Evolutionary conservation across 2,888 invertebrate species (phyloP), one percentile per base, ranked within the genome.

Genomic region (Polydrusus tereticollis): DNA sequence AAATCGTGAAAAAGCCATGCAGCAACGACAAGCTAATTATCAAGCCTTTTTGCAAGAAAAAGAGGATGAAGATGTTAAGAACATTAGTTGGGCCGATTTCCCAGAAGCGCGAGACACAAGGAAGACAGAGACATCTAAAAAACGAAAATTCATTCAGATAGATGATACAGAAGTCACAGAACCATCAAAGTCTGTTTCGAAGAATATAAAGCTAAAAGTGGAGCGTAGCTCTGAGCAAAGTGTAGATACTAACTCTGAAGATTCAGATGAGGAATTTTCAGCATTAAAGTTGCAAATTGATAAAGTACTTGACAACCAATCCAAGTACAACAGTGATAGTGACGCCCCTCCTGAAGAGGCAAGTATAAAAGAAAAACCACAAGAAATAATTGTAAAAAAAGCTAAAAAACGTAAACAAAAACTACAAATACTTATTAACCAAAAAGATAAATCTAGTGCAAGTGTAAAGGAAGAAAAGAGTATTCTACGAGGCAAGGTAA

Each of bases 81-180:
- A 86, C 77, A 85, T 86, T 3, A 85, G 86, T 63, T 89, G 89
- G 89, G 89, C 89, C 80, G 87, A 88, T 70, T 89, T 90, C 83
- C 87, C 89, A 26, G 75, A 55, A 43, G 10, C 69, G 2, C 12
- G 12, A 10, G 2, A 29, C 2, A 7, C 21, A 26, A 66, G 23
- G 21, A 64, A 36, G 23, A 33, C 41, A 38, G 50, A 65, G 59
- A 52, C 55, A 60, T n/a, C 29, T 29, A 50, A 69, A 55, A 73
- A 73, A 57, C 57, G 41, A 26, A 66, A 73, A 8, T 50, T 41
- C 23, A 69, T 1, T 43, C 3, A 50, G 2, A 18, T 14, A 10
- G 14, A 29, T 7, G 1, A 29, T 10, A 41, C 14, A 1, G 41
- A 29, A 29, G 8, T n/a, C n/a, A n/a, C 8, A 55, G 16, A 8